Conservation (phyloP, 1,140 invertebrate genomes). For the Papilio polyxenes region DNA sequence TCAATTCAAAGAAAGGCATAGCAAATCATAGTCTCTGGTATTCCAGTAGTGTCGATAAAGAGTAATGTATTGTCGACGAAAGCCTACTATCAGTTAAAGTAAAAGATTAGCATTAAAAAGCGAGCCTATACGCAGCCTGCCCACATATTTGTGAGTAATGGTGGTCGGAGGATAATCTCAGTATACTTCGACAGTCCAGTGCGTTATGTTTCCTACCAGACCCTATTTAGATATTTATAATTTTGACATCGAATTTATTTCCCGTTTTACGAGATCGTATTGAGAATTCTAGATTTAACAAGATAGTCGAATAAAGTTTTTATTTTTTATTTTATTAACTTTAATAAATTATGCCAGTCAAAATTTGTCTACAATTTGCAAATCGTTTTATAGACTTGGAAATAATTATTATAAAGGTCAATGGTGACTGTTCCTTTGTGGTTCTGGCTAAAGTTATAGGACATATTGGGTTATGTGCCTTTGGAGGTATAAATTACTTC, state of each 20-base stretch:
- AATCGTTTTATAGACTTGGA: too few relatives aligned
- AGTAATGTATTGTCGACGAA: constrained; percentile 51
- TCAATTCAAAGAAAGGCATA: constrained; percentile 32
- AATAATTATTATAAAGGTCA: too few relatives aligned
- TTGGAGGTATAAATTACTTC: too few relatives aligned
- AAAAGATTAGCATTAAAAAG: constrained; percentile 59
- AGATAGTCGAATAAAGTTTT: neutral
- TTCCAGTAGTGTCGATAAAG: constrained; percentile 50
- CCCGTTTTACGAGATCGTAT: neutral
- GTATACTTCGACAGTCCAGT: constrained; percentile 41
- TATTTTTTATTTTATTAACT: too few relatives aligned
- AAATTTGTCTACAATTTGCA: too few relatives aligned
- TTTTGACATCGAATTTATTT: neutral
- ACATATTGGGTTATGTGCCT: too few relatives aligned
- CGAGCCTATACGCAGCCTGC: constrained; percentile 38
- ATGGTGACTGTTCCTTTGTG: too few relatives aligned
- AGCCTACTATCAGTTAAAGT: constrained; percentile 53
- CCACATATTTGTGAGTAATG: constrained; percentile 48
- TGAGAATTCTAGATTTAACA: constrained; percentile 32
- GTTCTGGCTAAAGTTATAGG: too few relatives aligned
- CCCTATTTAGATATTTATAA: constrained; percentile 29
- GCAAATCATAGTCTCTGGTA: constrained; percentile 36
- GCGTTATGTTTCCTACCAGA: constrained; percentile 28
- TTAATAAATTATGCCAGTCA: too few relatives aligned
- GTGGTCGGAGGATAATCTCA: constrained; percentile 43